These are phyloP conservation scores for Plumapathes pennacea DNA, from an alignment of 92 coral and sea anemone species.

Conservation along the genomic window DNA sequence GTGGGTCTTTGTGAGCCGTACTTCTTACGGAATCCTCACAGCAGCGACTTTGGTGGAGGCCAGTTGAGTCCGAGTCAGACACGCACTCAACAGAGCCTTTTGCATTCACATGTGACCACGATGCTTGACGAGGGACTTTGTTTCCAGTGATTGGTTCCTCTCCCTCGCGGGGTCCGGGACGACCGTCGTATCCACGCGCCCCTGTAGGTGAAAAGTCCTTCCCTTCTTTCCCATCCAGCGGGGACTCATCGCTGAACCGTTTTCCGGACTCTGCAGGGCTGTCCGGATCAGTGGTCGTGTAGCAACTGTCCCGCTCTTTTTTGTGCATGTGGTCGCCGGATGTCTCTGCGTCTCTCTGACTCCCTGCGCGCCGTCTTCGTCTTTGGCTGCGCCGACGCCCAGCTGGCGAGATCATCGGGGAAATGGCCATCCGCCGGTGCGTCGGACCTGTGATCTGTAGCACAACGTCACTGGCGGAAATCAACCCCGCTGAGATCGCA, in stretches of 20 bases:
- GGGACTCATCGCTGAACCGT: not conserved
- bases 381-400: constrained; percentile 51
- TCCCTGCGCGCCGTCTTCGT: constrained; percentile 46
- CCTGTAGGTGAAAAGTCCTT: constrained; percentile 17
- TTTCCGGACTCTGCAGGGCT: constrained; percentile 53
- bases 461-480: constrained; percentile 82
- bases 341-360: constrained; percentile 5
- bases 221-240: constrained; percentile 4
- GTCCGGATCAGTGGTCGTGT: constrained; percentile 72
- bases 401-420: constrained; percentile 80
- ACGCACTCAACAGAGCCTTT: no score
- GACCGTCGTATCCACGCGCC: no score
- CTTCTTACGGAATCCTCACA: no score
- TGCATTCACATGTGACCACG: no score
- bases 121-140: no score
- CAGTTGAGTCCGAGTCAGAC: no score
- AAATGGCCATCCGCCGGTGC: constrained; percentile 94
- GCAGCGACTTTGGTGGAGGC: no score
- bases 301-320: constrained; percentile 59
- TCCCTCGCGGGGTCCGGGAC: no score
- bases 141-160: no score
- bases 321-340: constrained; percentile 57
- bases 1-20: no score
- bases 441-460: constrained; percentile 77
- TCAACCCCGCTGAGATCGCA: constrained; percentile 77